Evolutionary conservation across 2,888 invertebrate species (phyloP).

Genomic region (Galerucella pusilla): DNA sequence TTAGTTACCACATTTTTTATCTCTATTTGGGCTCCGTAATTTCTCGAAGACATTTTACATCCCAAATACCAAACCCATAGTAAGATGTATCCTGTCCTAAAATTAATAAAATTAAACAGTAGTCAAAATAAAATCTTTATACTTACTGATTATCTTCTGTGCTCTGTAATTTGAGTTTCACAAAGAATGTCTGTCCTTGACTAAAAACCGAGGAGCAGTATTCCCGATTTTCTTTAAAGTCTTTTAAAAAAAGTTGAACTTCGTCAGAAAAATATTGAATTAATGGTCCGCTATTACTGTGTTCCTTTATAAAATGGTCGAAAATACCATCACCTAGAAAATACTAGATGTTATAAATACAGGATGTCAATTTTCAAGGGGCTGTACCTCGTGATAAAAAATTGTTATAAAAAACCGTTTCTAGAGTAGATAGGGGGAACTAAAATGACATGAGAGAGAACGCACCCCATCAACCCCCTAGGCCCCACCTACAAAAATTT

Average conservation of each 20-base stretch:
- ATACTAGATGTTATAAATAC: not conserved
- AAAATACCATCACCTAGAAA: slow-evolving; percentile 54
- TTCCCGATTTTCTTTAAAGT: slow-evolving; percentile 50
- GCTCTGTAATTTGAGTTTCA: slow-evolving; percentile 49
- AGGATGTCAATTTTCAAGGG: not conserved
- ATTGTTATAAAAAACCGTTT: too few species aligned
- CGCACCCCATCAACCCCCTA: too few species aligned
- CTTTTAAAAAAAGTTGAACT: slow-evolving; percentile 52
- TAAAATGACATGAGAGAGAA: too few species aligned
- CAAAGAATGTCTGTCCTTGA: slow-evolving; percentile 56
- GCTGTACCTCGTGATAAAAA: too few species aligned
- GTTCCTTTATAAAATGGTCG: slow-evolving; percentile 58
- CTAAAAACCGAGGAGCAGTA: slow-evolving; percentile 54
- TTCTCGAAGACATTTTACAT: slow-evolving; percentile 50
- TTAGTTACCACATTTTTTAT: slow-evolving; percentile 48
- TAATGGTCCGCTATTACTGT: slow-evolving; percentile 57
- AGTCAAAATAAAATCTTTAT: not conserved
- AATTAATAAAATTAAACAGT: slow-evolving; percentile 13
- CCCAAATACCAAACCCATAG: slow-evolving; percentile 60
- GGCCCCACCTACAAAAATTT: too few species aligned
- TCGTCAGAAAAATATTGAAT: slow-evolving; percentile 60
- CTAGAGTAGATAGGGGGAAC: too few species aligned
- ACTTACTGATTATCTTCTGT: slow-evolving; percentile 34
- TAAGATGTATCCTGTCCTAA: slow-evolving; percentile 37
- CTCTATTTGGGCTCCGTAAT: slow-evolving; percentile 56